Evolutionary conservation across 2,797 vertebrate genomes (phyloP).

Genomic region (Hemibagrus guttatus): DNA sequence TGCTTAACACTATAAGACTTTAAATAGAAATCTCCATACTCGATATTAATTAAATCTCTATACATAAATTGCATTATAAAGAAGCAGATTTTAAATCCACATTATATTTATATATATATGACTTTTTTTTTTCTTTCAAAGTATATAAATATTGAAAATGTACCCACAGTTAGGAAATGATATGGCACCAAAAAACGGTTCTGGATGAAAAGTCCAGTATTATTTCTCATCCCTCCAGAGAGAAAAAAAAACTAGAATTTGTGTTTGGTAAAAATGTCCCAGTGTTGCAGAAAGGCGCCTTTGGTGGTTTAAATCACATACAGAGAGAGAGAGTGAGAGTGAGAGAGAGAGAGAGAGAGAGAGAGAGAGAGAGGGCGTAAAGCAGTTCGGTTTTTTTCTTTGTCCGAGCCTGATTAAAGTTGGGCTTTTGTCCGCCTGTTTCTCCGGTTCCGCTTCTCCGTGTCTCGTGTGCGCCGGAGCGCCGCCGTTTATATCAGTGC

Average conservation of each 20-base stretch:
- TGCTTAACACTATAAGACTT: neutral
- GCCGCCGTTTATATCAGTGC: slow-evolving; percentile 21
- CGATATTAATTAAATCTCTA: neutral
- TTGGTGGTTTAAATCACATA: neutral
- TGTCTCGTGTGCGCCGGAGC: neutral
- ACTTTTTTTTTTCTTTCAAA: neutral
- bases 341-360: neutral
- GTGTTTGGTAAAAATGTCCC: neutral
- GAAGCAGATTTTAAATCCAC: neutral
- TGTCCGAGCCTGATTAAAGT: neutral
- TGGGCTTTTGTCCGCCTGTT: neutral
- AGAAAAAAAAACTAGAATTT: neutral
- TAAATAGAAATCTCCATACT: neutral
- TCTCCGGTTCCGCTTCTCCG: slow-evolving; percentile 8
- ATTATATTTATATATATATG: neutral
- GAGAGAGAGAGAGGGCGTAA: neutral
- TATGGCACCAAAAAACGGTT: neutral
- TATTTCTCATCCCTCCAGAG: slow-evolving; percentile 7
- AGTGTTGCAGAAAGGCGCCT: slow-evolving; percentile 7
- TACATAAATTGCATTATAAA: slow-evolving; percentile 3
- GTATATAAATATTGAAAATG: slow-evolving; percentile 17
- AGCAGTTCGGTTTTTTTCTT: neutral
- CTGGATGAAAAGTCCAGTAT: slow-evolving; percentile 3
- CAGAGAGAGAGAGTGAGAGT: neutral
- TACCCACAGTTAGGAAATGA: slow-evolving; percentile 17